Evolutionary conservation across 2,888 invertebrate genomes (phyloP), one percentile per base, ranked within the genome.

Genomic region (Amblyjoppa proteus): DNA sequence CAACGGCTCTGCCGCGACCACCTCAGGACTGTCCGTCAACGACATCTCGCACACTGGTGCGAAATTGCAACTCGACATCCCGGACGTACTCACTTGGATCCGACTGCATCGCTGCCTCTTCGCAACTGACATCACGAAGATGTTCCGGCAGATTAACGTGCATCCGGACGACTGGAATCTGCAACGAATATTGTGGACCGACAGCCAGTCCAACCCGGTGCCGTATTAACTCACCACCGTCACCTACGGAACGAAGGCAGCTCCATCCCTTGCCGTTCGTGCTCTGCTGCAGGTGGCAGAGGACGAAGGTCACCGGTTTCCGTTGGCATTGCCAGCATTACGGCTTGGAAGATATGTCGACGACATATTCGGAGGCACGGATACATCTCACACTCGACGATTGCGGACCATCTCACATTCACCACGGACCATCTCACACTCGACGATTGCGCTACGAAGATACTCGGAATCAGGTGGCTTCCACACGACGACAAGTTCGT

Each of bases 361-460:
- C 9, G 88, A 89, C 58, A 87, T 88, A 6, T 85, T 80, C 38
- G 80, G 84, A 13, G 88, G 89, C 0, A 51, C 83, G 0, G 69
- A 76, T 11, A n/a, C n/a, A n/a, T n/a, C n/a, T n/a, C n/a, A n/a
- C n/a, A n/a, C n/a, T n/a, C n/a, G n/a, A n/a, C n/a, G n/a, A n/a
- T n/a, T n/a, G n/a, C n/a, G n/a, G n/a, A n/a, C n/a, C n/a, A n/a
- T n/a, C n/a, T n/a, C n/a, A n/a, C n/a, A n/a, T n/a, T n/a, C n/a
- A n/a, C 31, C 2, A 34, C 3, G 31, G 31, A 34, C 5, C 31
- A 34, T 0, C 31, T 61, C 80, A 53, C 80, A 51, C 71, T 84
- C 41, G 81, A 84, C 49, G 76, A 76, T n/a, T 76, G 70, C 34
- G 56, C 49, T 6, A 80, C 76, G 28, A 77, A 70, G 28, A 68